phyloP scores from a whole-genome alignment of 2,113 vertebrate species.

The Cinclus cinclus region DNA sequence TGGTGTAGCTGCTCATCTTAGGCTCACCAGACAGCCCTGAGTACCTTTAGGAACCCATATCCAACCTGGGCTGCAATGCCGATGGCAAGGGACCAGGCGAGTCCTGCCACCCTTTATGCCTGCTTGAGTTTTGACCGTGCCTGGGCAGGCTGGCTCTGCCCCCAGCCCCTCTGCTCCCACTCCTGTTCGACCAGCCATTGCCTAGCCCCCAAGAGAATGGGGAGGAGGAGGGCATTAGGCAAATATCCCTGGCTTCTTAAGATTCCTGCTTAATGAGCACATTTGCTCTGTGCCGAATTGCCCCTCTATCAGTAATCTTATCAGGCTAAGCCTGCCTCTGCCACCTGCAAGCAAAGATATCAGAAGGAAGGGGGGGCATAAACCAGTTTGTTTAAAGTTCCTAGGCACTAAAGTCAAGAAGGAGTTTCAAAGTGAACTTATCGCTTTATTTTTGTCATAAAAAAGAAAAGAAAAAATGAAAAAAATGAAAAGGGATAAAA shows the following conservation, averaged over 20 bases:
- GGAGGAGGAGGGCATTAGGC: constrained; percentile 21
- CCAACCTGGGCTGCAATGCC: not conserved
- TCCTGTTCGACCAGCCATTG: not conserved
- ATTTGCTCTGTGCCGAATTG: not conserved
- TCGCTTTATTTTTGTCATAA: constrained; percentile 58
- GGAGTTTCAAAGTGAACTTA: constrained; percentile 68
- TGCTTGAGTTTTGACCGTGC: not conserved
- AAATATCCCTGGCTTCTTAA: constrained; percentile 52
- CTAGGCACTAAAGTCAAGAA: constrained; percentile 34
- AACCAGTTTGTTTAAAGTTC: constrained; percentile 61
- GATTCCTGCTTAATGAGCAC: constrained; percentile 66
- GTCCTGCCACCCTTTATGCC: not conserved
- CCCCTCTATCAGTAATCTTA: constrained; percentile 52
- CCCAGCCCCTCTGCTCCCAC: not conserved
- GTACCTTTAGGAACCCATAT: not conserved
- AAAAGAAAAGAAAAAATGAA: not conserved
- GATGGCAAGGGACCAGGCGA: fast-evolving
- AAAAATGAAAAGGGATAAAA: constrained; percentile 37
- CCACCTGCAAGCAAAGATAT: constrained; percentile 65
- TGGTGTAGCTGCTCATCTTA: not conserved
- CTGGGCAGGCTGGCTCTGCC: not conserved
- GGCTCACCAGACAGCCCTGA: not conserved
- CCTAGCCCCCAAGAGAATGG: not conserved
- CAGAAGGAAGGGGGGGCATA: not conserved
- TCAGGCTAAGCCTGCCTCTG: constrained; percentile 63